Base-by-base conservation (phyloP, 2,888 invertebrate genomes). In the Perizoma affinitatum region DNA sequence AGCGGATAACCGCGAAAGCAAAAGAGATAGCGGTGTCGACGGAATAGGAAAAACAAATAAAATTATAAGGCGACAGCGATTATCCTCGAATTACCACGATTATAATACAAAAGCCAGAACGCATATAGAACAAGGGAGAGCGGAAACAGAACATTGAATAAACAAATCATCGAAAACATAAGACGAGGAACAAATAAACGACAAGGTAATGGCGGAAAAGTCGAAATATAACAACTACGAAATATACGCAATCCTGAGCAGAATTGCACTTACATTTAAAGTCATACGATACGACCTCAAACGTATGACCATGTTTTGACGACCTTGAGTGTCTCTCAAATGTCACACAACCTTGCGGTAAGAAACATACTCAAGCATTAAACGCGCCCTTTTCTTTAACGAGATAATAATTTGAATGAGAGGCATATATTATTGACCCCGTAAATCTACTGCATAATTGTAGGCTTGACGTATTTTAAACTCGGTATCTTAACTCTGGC, bases 381-480 rank as follows among this genome's bases (percentile, higher is more conserved):
- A 58, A 46, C 61, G 61, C 58, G 55, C 56, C 63, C 71, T 72
- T 73, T 73, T 74, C 68, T 73, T 71, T 73, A 68, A 68, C 51
- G 58, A 61, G 61, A 70, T 56, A 70, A 68, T 65, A 65, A 58
- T 59, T 62, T 60, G 61, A 70, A 75, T 63, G 69, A 63, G 51
- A 55, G 43, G 44, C 35, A 22, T 47, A 43, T 11, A 41, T 71
- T 65, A 48, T 65, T 53, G 42, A 60, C 63, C 68, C 66, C 71
- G 68, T 66, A 68, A 63, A 66, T 72, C 70, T 66, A 22, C 46
- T 54, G 68, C 54, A 50, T 61, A 55, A 70, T 69, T 63, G 60
- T 54, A 58, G 65, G 53, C 61, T 50, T 49, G 58, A 65, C 63
- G 51, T 68, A 51, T 65, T 50, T 58, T 51, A 58, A 51, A 62